Evolutionary conservation across 2,797 vertebrate genomes (phyloP), one percentile per base, ranked within the genome.

Genomic region (Premnoplex brunnescens): DNA sequence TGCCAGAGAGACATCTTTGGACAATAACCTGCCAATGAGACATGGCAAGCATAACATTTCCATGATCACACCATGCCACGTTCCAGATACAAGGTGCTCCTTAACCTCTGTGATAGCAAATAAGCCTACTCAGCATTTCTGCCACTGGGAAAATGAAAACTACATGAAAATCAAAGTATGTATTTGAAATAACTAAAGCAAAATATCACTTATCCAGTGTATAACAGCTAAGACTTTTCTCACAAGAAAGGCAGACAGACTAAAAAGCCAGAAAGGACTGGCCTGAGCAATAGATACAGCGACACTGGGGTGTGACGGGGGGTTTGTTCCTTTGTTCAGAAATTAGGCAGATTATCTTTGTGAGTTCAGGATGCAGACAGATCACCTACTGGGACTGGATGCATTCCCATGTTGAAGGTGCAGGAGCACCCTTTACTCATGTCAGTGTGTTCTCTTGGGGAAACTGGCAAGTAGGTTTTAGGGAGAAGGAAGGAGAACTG

Each of bases 1-100:
- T 99, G 60, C 98, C 99, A 4, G 99, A 99, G 46, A 99, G 98
- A 94, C 99, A 99, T 18, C 99, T 98, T 97, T 99, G 99, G 56
- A 99, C 99, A 64, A 99, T 99, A 51, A 99, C 99, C 99, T 99
- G 84, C 14, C 68, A 28, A 58, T 20, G 68, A 91, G 66, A 95
- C 15, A 49, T 0, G 12, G 43, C 36, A 86, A 18, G 12, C 46
- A 2, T 46, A 54, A 72, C 37, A 27, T 28, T 76, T 67, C 32
- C 60, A 64, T 13, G 10, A 39, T 32, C 41, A 60, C 60, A 85
- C 10, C 41, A 10, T 11, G 43, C 24, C 51, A 22, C 7, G 14
- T 67, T 34, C 56, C 51, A 44, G 30, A 17, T 20, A 62, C 58
- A 67, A 69, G 21, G 56, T 43, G n/a, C 21, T 83, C n/a, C 58